Conservation (phyloP, 1,140 invertebrate species). For the Trichomalopsis sarcophagae region DNA sequence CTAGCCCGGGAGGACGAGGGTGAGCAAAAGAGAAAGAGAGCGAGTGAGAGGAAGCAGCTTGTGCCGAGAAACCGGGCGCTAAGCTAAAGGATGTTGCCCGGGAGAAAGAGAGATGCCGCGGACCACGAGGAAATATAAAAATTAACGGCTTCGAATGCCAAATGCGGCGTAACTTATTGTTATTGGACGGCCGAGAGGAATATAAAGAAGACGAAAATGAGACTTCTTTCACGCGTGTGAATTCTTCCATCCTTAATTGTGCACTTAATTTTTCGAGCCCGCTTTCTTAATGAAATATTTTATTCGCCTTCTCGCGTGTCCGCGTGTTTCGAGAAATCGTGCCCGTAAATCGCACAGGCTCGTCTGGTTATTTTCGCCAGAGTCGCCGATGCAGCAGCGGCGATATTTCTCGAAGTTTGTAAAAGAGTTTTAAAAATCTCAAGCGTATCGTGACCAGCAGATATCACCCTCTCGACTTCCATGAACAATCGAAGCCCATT, state of each 20-base stretch:
- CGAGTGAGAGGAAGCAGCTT: constrained; percentile 46
- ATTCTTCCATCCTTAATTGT: constrained; percentile 25
- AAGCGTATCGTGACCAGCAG: not conserved
- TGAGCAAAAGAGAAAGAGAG: not conserved
- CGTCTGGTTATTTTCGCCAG: too few species aligned
- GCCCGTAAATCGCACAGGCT: too few species aligned
- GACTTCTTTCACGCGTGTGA: constrained; percentile 53
- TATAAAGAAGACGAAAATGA: constrained; percentile 59
- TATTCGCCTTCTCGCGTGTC: too few species aligned
- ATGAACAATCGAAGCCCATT: not conserved
- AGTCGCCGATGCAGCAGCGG: too few species aligned
- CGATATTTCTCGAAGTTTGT: not conserved
- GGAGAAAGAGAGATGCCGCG: constrained; percentile 1
- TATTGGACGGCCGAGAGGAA: constrained; percentile 57
- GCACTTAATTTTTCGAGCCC: not conserved
- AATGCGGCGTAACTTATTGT: constrained; percentile 64
- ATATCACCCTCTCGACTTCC: not conserved
- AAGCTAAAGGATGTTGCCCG: constrained; percentile 53
- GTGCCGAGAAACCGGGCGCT: constrained; percentile 50
- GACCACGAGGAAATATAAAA: constrained; percentile 56
- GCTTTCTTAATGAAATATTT: not conserved
- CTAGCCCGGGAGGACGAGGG: constrained; percentile 38
- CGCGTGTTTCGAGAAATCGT: too few species aligned
- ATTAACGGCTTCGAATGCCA: constrained; percentile 62
- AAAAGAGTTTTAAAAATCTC: not conserved